Conservation (phyloP, 2,888 invertebrate species). For the Mellilla xanthometata region DNA sequence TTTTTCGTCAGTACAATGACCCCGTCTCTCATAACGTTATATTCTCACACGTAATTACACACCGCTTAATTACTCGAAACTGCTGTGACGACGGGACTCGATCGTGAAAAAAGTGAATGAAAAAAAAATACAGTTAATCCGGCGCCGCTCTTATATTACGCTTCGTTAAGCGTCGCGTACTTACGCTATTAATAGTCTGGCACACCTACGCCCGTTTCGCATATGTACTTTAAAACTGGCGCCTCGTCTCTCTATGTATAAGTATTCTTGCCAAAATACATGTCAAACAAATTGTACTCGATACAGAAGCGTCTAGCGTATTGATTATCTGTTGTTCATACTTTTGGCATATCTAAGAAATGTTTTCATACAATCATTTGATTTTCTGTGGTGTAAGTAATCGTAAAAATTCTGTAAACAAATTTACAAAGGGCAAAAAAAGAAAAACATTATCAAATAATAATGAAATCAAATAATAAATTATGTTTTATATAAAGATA, state of each 20-base stretch:
- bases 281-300: slow-evolving; percentile 43
- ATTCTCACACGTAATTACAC: slow-evolving; percentile 74
- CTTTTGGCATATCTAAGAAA: too few species aligned
- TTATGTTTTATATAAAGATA: too few species aligned
- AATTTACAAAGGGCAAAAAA: too few species aligned
- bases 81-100: slow-evolving; percentile 49
- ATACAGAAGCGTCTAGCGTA: slow-evolving; percentile 19
- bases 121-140: slow-evolving; percentile 63
- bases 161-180: slow-evolving; percentile 58
- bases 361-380: too few species aligned
- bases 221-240: slow-evolving; percentile 36
- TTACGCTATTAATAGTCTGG: slow-evolving; percentile 46
- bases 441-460: too few species aligned
- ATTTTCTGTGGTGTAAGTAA: too few species aligned
- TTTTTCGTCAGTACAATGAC: slow-evolving; percentile 58
- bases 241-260: slow-evolving; percentile 60
- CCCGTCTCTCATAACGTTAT: slow-evolving; percentile 55
- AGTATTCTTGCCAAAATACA: slow-evolving; percentile 65
- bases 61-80: slow-evolving; percentile 74
- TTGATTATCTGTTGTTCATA: too few species aligned
- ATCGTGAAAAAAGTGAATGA: slow-evolving; percentile 32
- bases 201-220: slow-evolving; percentile 27
- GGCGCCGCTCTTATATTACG: slow-evolving; percentile 61
- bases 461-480: too few species aligned
- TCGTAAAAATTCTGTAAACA: too few species aligned